These are phyloP conservation scores for Deroptyus accipitrinus DNA, from an alignment of 2,113 vertebrate species.

Conservation along the genomic window DNA sequence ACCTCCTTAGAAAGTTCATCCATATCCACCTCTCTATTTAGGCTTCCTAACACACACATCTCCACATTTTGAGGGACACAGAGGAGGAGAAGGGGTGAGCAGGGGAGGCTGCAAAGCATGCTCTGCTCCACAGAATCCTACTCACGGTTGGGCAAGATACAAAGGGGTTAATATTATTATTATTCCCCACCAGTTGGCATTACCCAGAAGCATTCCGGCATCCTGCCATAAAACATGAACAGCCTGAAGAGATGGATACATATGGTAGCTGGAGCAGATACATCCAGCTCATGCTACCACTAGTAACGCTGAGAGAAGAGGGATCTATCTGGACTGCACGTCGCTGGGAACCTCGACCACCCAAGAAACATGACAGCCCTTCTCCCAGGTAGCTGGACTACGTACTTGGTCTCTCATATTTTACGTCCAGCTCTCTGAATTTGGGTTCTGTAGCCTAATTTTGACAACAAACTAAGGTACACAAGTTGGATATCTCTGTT, in stretches of 20 bases:
- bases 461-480: background rate
- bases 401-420: rapidly evolving
- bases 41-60: background rate
- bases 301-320: background rate
- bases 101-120: background rate
- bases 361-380: rapidly evolving
- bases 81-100: background rate
- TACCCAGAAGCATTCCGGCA: background rate
- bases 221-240: slow-evolving; percentile 5
- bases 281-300: background rate
- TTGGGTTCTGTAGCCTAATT: background rate
- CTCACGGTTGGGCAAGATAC: background rate
- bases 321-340: rapidly evolving
- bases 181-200: background rate
- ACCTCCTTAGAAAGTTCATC: background rate
- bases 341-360: rapidly evolving
- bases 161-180: slow-evolving; percentile 14
- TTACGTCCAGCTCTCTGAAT: background rate
- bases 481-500: background rate
- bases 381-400: background rate
- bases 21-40: background rate
- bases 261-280: background rate
- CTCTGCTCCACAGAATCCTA: background rate
- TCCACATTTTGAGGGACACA: background rate
- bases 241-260: slow-evolving; percentile 1